A percentile compares a stretch with the other conserved stretches of the same genome.
These are phyloP conservation scores for Malurus splendens DNA, from an alignment of 2,797 vertebrate species.

Conservation along the genomic window DNA sequence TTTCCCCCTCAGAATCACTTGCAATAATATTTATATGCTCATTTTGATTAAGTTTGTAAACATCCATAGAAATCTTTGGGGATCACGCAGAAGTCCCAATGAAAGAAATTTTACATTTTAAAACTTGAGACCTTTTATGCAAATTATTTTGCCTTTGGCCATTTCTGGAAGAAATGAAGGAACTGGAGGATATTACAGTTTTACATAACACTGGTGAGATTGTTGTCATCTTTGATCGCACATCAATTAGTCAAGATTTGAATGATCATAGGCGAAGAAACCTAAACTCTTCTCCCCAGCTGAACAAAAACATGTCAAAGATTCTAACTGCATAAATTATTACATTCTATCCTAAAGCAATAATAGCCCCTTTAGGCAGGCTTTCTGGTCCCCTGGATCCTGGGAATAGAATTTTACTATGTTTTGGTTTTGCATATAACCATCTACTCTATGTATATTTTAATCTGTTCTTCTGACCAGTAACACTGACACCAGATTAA, in stretches of 20 bases:
- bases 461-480: not conserved
- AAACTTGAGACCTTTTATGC: constrained; percentile 68
- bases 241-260: constrained; percentile 72
- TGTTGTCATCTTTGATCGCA: constrained; percentile 71
- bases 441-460: constrained; percentile 11
- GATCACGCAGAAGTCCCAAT: constrained; percentile 28
- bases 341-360: constrained; percentile 59
- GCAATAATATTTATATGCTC: constrained; percentile 18
- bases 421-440: constrained; percentile 5
- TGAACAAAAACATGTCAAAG: constrained; percentile 46
- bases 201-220: constrained; percentile 63
- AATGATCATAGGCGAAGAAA: constrained; percentile 66
- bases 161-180: constrained; percentile 69
- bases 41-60: constrained; percentile 47
- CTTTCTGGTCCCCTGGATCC: not conserved
- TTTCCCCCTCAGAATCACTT: not conserved
- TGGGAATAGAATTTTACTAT: constrained; percentile 21
- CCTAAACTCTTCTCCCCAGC: constrained; percentile 48
- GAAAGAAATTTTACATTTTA: constrained; percentile 67
- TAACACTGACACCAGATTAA: not conserved
- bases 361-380: not conserved
- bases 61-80: constrained; percentile 45
- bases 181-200: constrained; percentile 61
- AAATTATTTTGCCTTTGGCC: constrained; percentile 74
- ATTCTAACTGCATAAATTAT: constrained; percentile 51